Evolutionary conservation across 2,113 vertebrate genomes (phyloP), one percentile per base, ranked within the genome.

Genomic region (Conger conger): DNA sequence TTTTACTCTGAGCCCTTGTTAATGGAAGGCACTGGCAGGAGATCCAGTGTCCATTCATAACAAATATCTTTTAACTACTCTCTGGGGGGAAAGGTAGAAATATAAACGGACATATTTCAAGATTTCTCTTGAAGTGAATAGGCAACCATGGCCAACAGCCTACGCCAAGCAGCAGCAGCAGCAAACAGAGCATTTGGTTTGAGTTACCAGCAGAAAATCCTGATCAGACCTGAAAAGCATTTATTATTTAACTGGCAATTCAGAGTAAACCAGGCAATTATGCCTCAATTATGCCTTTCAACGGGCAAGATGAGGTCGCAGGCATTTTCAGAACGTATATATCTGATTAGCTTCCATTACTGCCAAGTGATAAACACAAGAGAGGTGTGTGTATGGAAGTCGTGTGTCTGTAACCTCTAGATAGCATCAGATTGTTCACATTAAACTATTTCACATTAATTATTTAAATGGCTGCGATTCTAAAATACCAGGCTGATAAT

Each of bases 111-210:
- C 68, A n/a, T 73, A 30, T 27, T 73, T 11, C 63, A 73, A 33
- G 63, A 27, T 73, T 73, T 73, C n/a, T 73, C 68, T 33, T 73
- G 11, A n/a, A 33, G 68, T 4, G 33, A 73, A 63, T 33, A 73
- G 27, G n/a, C 68, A 73, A 1, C 68, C 27, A n/a, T n/a, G n/a
- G 68, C 68, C 68, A 73, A 27, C 27, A 73, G 33, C 27, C 68
- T 30, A 6, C 30, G 68, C 68, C 68, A 73, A 30, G 68, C 57
- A 13, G 45, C 45, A 30, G 68, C 57, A 13, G 45, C 45, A 73
- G 68, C 68, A 73, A 73, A 33, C 27, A 33, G 68, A 73, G n/a
- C 68, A 73, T 73, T 73, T 73, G 68, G n/a, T 73, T 30, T 73
- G 5, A 73, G n/a, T 73, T 73, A 73, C 27, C 57, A 30, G 68